Evolutionary conservation across 2,888 invertebrate genomes (phyloP), one percentile per base, ranked within the genome.

Genomic region (Pandemis heparana): DNA sequence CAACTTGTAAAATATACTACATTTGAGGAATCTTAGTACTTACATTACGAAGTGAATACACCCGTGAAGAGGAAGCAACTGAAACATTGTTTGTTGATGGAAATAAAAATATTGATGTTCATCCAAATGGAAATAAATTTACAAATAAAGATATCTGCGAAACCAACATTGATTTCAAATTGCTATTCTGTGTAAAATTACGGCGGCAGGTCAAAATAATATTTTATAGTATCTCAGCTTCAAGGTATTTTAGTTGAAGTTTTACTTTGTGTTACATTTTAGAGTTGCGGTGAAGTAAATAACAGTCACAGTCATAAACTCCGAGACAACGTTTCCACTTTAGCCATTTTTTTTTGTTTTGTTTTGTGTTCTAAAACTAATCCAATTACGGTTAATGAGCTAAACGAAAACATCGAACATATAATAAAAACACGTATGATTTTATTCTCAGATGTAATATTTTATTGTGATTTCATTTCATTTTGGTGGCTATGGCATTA

Each of bases 81-180:
- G 32, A 41, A 14, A 69, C 73, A 69, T 69, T 73, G 73, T 73
- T 64, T 32, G 43, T 32, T 66, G n/a, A 63, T 10, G 64, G 71
- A 61, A 68, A 73, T 73, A 73, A 73, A 69, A 73, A 39, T 69
- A 73, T 73, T 69, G 73, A 68, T 59, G 72, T 56, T 18, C 63
- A 64, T 46, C 68, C 59, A 60, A 72, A 73, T 59, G 63, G 68
- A 64, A 69, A 73, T 73, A 73, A 64, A 69, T 59, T 68, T 64
- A 64, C 63, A 69, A 64, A 69, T 64, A 63, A 73, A 68, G 63
- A 73, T 73, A 48, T n/a, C 51, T 51, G 51, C 51, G n/a, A 51
- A n/a, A 53, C 68, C 39, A 73, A 64, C 73, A 68, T 69, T 69
- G 73, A 73, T 68, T 73, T 64, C 9, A 73, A 69, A 69, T 73